Evolutionary conservation across 2,113 vertebrate species (phyloP).

Genomic region (Oxygymnocypris stewartii): DNA sequence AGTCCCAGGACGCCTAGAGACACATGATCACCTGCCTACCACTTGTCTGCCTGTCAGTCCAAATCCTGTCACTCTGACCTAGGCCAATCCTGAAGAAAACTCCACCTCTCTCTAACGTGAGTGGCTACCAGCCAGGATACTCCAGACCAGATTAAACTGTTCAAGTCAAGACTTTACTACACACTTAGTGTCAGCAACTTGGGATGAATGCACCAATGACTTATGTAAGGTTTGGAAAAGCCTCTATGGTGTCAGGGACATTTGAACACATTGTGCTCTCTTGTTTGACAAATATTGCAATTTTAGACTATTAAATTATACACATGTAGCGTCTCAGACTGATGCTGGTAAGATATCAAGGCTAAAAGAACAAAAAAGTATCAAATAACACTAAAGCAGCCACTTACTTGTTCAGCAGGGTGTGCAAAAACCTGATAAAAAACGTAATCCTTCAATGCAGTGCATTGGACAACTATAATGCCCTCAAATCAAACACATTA

Average conservation of each 20-base stretch:
- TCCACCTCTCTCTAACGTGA: background rate
- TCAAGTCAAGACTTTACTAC: conserved; percentile 4
- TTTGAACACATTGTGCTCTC: background rate
- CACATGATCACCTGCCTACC: conserved; percentile 36
- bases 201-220: background rate
- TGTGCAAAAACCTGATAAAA: background rate
- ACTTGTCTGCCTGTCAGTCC: conserved; percentile 14
- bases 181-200: background rate
- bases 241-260: background rate
- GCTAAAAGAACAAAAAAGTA: background rate
- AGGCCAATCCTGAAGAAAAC: conserved; percentile 21
- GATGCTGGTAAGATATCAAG: background rate
- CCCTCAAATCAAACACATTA: no score
- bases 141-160: background rate
- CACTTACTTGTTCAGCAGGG: background rate
- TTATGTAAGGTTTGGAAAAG: background rate
- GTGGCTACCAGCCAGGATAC: background rate
- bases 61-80: conserved; percentile 25
- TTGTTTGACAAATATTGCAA: background rate
- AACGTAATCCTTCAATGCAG: no score
- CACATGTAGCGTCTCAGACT: background rate
- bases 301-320: background rate
- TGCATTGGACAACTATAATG: no score
- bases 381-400: background rate
- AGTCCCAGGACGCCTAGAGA: conserved; percentile 15